phyloP scores from a whole-genome alignment of 1,140 invertebrate species.

The Parasteatoda tepidariorum region DNA sequence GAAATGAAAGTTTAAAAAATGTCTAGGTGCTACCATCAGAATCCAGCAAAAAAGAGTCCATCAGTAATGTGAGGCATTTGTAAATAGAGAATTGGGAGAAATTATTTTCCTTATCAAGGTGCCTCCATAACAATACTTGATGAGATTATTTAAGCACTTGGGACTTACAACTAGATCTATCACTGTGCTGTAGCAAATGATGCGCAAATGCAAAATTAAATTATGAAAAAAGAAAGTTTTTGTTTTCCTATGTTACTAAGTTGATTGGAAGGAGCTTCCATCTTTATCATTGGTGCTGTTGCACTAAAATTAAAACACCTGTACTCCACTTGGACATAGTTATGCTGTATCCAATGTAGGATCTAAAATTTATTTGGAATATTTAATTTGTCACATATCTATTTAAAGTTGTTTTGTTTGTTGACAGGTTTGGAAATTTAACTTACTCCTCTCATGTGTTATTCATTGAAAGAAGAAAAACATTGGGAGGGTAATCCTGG shows the following conservation, averaged over 20 bases:
- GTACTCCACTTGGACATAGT: slow-evolving; percentile 16
- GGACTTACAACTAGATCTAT: background rate
- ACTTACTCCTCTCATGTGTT: slow-evolving; percentile 34
- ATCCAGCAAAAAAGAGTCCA: slow-evolving; percentile 36
- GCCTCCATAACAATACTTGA: slow-evolving; percentile 47
- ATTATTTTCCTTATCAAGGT: slow-evolving; percentile 54
- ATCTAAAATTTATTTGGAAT: slow-evolving; percentile 50
- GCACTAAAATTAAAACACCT: slow-evolving; percentile 12
- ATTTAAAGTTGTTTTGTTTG: slow-evolving; percentile 51
- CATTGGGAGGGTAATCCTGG: no score
- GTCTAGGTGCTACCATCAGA: slow-evolving; percentile 34
- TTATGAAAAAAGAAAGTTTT: background rate
- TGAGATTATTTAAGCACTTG: slow-evolving; percentile 43
- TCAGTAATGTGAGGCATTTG: slow-evolving; percentile 44
- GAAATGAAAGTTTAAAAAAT: background rate
- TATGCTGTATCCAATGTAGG: slow-evolving; percentile 34
- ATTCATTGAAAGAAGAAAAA: slow-evolving; percentile 11
- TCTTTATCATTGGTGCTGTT: slow-evolving; percentile 49
- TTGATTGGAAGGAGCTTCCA: slow-evolving; percentile 51
- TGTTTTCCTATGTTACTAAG: no score
- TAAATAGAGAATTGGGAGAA: slow-evolving; percentile 46
- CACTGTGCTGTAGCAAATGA: slow-evolving; percentile 14
- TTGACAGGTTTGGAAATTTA: slow-evolving; percentile 44
- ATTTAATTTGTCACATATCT: slow-evolving; percentile 51
- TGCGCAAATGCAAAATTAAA: slow-evolving; percentile 25